Base-by-base conservation (phyloP, 2,113 vertebrate species). In the Plecotus auritus region DNA sequence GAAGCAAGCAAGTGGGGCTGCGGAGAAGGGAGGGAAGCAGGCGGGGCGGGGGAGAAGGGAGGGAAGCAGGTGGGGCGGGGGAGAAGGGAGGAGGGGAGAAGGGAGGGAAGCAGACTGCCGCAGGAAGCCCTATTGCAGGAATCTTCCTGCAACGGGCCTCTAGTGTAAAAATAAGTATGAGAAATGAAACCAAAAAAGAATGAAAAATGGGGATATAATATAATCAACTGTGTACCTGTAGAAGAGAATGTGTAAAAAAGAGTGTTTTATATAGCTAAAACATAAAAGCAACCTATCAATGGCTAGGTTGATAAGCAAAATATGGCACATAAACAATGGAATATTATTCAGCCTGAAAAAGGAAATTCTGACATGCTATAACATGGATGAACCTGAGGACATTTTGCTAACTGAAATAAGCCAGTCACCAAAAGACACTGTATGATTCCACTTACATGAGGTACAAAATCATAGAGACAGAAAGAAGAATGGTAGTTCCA, bases 311-410 rank as follows among this genome's bases (percentile, higher is more conserved):
- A 72, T 17, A 80, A 69, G 47, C 6, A 42, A 37, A 45, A 54
- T 56, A 51, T 32, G 10, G 35, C 40, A 30, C 54, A n/a, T 5
- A 10, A 14, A 47, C 7, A 35, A 12, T 67, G 80, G 22, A 59
- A 69, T 70, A 51, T 45, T 56, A 90, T 90, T 94, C 40, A 80
- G n/a, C n/a, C 42, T 80, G 72, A 85, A 84, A 74, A 84, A 85
- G 70, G 40, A 47, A 90, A 91, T 91, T 69, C 40, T 85, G 64
- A 85, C 40, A 54, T 32, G 32, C 35, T 80, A 66, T 40, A 81
- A 64, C 66, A 56, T 4, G 5, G 74, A 81, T 73, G 42, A 91
- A 86, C 26, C 54, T 91, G 45, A 94, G 35, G 73, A 64, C 17
- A 73, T 73, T 42, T 42, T 64, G 18, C 54, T 73, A 81, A 86